Conservation (phyloP, 2,113 vertebrate genomes). For the Oreocharis arfaki region DNA sequence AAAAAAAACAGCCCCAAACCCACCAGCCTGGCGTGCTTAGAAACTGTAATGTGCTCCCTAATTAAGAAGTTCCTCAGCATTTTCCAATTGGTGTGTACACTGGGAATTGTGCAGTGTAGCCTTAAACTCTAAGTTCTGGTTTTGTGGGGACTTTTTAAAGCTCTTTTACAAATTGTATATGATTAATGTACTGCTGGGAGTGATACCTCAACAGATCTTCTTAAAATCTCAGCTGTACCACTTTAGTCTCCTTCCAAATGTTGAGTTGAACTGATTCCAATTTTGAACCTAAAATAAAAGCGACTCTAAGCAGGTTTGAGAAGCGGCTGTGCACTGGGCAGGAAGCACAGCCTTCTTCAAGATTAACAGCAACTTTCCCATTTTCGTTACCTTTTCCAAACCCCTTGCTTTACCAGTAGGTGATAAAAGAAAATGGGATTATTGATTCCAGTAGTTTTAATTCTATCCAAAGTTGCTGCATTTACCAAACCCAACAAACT, state of each 20-base stretch:
- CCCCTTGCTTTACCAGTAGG: background rate
- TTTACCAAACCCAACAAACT: background rate
- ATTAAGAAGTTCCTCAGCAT: background rate
- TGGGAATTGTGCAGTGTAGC: background rate
- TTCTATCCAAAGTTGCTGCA: background rate
- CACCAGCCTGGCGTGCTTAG: background rate
- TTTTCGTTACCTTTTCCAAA: background rate
- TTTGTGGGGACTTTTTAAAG: background rate
- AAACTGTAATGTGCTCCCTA: background rate
- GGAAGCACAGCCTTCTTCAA: background rate
- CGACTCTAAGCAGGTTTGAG: background rate
- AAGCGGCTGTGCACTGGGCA: background rate
- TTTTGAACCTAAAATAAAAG: background rate
- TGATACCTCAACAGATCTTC: background rate
- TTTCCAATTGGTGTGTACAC: background rate
- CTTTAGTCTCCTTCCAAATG: slow-evolving; percentile 34
- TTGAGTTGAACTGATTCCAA: slow-evolving; percentile 23
- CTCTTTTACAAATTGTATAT: background rate
- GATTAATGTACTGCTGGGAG: background rate
- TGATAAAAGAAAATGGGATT: background rate
- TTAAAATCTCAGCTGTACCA: background rate
- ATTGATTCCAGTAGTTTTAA: background rate
- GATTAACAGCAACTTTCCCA: background rate
- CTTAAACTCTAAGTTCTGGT: background rate
- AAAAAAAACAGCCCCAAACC: background rate